phyloP scores from a whole-genome alignment of 2,888 invertebrate species.

The Thera obeliscata region DNA sequence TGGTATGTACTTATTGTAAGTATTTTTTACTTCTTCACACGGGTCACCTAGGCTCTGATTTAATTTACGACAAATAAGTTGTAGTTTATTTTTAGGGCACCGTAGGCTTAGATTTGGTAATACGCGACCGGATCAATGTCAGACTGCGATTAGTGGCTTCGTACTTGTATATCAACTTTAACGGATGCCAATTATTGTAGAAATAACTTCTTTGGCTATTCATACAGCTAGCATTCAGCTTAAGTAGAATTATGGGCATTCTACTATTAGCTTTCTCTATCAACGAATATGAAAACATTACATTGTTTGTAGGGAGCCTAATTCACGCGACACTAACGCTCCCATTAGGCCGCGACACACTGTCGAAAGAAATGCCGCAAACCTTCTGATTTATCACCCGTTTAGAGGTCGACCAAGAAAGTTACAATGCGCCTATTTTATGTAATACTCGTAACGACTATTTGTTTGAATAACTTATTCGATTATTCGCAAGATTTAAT shows the following conservation, averaged over 20 bases:
- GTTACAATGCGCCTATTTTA: conserved; percentile 21
- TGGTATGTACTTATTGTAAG: conserved; percentile 5
- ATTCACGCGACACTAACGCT: neutral
- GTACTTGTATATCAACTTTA: neutral
- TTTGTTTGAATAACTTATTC: conserved; percentile 22
- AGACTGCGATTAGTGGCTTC: neutral
- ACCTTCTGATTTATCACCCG: conserved; percentile 28
- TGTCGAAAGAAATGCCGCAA: neutral
- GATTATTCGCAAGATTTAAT: conserved; percentile 13
- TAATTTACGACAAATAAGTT: neutral
- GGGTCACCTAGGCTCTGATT: too few relatives aligned
- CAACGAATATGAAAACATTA: too few relatives aligned
- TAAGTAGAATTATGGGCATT: too few relatives aligned
- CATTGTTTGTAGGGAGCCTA: too few relatives aligned
- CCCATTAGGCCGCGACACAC: conserved; percentile 20
- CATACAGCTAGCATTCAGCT: too few relatives aligned
- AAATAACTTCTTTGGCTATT: too few relatives aligned
- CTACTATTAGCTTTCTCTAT: too few relatives aligned
- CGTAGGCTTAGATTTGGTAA: neutral
- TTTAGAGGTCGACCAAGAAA: conserved; percentile 29
- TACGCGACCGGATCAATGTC: neutral
- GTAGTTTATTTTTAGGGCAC: conserved; percentile 8
- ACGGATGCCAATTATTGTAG: too few relatives aligned
- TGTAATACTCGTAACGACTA: conserved; percentile 19
- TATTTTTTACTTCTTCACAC: neutral